These are phyloP conservation scores for Salvelinus namaycush DNA, from an alignment of 2,113 vertebrate species.

Conservation along the genomic window DNA sequence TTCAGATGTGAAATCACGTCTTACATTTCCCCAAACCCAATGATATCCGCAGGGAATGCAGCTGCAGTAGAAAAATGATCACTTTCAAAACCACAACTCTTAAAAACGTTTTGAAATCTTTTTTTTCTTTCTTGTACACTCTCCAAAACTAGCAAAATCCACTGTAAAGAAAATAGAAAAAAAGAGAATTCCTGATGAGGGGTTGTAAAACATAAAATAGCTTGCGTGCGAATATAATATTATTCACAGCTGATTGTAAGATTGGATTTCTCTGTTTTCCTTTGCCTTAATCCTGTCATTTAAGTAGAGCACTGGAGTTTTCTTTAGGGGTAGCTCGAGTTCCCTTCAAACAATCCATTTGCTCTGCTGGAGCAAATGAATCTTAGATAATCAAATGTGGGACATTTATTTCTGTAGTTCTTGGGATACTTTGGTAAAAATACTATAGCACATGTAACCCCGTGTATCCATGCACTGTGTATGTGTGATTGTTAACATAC, in stretches of 20 bases:
- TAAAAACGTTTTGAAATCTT: neutral
- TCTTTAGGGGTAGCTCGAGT: neutral
- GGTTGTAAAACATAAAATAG: neutral
- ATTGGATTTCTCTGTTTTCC: neutral
- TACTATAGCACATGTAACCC: too few relatives aligned
- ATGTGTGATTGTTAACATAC: neutral
- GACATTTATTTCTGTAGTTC: too few relatives aligned
- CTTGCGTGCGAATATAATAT: neutral
- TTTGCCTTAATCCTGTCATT: neutral
- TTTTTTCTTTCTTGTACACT: neutral
- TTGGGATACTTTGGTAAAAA: too few relatives aligned
- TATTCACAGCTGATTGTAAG: neutral
- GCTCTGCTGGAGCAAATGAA: neutral
- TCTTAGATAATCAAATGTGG: neutral
- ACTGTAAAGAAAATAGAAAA: neutral
- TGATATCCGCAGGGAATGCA: neutral
- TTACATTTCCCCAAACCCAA: neutral
- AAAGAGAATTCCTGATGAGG: neutral
- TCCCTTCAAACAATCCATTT: neutral
- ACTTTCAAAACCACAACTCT: neutral
- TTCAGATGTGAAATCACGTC: neutral
- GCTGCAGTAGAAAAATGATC: neutral
- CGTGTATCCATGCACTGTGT: neutral
- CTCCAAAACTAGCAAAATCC: neutral
- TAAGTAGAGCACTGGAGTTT: neutral